Conservation (phyloP, 37 sponge, comb jelly and placozoan species). For the Theonella swinhoei region DNA sequence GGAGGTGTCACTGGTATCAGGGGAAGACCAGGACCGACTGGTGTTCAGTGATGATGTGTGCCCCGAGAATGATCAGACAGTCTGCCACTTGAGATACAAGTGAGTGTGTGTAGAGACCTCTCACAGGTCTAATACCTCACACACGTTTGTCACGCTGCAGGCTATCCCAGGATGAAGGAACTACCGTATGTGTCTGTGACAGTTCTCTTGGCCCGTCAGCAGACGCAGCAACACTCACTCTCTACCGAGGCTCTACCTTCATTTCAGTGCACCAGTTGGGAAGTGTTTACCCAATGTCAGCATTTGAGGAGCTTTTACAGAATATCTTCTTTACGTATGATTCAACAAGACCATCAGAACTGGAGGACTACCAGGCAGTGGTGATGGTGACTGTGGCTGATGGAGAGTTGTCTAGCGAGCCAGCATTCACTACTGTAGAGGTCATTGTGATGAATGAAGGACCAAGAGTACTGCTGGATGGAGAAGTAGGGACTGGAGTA, state of each 20-base stretch:
- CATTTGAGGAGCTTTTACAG: conserved; percentile 29
- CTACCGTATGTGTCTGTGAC: conserved; percentile 36
- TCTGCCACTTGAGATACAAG: conserved; percentile 13
- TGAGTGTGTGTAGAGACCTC: neutral
- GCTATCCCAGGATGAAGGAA: too few relatives aligned
- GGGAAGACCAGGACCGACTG: conserved; percentile 17
- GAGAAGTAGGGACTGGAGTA: neutral
- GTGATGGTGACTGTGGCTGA: conserved; percentile 43
- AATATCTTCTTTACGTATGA: conserved; percentile 32
- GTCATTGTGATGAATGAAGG: conserved; percentile 21
- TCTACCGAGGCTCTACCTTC: conserved; percentile 1
- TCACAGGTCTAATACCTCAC: too few relatives aligned
- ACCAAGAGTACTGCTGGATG: conserved; percentile 43
- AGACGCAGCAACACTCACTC: neutral
- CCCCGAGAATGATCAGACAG: neutral
- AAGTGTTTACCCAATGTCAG: neutral
- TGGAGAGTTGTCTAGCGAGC: conserved; percentile 29
- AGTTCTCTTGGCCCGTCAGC: neutral
- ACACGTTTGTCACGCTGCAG: neutral
- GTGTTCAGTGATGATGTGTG: conserved; percentile 2
- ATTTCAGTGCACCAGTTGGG: conserved; percentile 2
- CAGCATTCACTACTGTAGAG: neutral
- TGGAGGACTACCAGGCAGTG: neutral
- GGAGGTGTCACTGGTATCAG: conserved; percentile 14
- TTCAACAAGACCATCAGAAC: neutral